Percentiles rank a stretch among this genome's conserved stretches.
Conservation (phyloP, 2,797 vertebrate genomes). For the Emydoidea blandingii region DNA sequence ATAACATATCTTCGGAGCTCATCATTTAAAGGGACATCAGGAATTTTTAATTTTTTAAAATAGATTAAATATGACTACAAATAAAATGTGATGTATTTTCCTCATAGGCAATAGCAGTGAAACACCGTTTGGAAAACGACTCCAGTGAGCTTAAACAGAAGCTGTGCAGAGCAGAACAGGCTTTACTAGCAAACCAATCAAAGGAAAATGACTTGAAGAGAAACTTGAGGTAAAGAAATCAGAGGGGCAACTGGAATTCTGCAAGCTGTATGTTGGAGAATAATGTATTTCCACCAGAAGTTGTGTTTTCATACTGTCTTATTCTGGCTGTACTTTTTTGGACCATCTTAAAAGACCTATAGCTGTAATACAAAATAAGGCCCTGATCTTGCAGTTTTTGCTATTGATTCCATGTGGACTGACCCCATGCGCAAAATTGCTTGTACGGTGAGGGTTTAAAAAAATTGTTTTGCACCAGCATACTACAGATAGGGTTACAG, state of each 20-base stretch:
- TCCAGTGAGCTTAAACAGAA: slow-evolving; percentile 86
- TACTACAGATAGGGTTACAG: not conserved
- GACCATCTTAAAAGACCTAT: not conserved
- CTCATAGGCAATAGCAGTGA: slow-evolving; percentile 81
- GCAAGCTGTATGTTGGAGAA: not conserved
- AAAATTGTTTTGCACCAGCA: not conserved
- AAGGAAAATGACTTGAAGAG: slow-evolving; percentile 86
- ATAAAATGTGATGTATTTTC: not conserved
- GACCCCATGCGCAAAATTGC: not conserved
- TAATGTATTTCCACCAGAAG: not conserved
- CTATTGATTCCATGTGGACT: fast-evolving
- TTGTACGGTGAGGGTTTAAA: not conserved
- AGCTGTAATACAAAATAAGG: not conserved
- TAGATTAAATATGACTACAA: not conserved
- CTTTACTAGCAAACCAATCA: slow-evolving; percentile 79
- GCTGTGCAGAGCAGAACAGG: slow-evolving; percentile 84
- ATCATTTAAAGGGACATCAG: not conserved
- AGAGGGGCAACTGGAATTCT: not conserved
- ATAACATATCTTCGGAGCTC: not conserved
- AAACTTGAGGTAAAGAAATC: slow-evolving; percentile 83
- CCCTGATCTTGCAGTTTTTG: not conserved
- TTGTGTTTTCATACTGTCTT: not conserved
- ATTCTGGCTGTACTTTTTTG: not conserved
- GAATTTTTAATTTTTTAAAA: not conserved
- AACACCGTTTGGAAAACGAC: slow-evolving; percentile 82